These are phyloP conservation scores for Corythornis cristatus DNA, from an alignment of 2,113 vertebrate species.

Conservation along the genomic window DNA sequence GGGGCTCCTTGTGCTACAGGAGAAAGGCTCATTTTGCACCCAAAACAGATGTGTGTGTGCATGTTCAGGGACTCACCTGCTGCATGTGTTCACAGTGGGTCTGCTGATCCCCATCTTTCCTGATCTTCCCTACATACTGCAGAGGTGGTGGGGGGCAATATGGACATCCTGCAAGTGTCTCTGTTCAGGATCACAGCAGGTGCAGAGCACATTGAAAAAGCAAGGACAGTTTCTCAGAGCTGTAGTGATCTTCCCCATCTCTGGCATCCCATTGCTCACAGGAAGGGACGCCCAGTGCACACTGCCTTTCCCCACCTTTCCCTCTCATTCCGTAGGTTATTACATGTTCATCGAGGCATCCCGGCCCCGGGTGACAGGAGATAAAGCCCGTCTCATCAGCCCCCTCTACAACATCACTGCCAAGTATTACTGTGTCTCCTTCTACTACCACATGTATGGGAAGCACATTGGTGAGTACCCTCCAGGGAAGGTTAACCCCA, in stretches of 20 bases:
- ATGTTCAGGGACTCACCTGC: neutral
- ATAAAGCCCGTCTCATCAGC: constrained; percentile 92
- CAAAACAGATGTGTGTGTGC: neutral
- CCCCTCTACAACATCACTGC: constrained; percentile 92
- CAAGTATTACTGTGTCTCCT: constrained; percentile 90
- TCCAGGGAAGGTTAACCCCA: neutral
- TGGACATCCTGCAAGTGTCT: accelerated
- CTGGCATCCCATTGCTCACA: accelerated
- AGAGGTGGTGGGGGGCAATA: neutral
- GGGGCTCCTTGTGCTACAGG: neutral
- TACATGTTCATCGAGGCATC: constrained; percentile 99
- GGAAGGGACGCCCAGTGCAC: neutral
- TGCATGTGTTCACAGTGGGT: accelerated
- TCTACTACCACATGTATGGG: constrained; percentile 98
- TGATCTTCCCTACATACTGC: neutral
- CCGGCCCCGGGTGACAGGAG: constrained; percentile 84
- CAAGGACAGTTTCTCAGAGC: neutral
- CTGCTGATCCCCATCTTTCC: neutral
- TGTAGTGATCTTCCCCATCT: neutral
- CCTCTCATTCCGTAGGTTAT: constrained; percentile 78
- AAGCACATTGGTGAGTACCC: constrained; percentile 93
- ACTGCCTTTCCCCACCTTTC: neutral
- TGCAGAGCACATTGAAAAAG: neutral
- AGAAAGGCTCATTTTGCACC: neutral
- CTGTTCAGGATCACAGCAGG: neutral